Percentiles rank a stretch among this genome's conserved stretches.
Conservation (phyloP, 2,888 invertebrate genomes). For the Caenorhabditis parvicauda region DNA sequence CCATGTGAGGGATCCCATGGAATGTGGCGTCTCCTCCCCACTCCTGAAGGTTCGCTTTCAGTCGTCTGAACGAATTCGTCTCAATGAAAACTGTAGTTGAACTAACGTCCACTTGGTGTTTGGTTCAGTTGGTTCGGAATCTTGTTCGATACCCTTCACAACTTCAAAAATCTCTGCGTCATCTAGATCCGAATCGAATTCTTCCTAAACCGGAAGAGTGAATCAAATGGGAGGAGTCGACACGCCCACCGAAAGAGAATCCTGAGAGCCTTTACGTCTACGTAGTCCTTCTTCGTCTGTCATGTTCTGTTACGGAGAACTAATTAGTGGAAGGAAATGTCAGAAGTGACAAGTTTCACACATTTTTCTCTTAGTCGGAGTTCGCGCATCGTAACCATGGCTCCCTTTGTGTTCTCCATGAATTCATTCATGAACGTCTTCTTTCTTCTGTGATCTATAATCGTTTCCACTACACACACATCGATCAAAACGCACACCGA, state of each 20-base stretch:
- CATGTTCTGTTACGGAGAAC: no score
- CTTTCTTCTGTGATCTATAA: no score
- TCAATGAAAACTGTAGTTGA: not conserved
- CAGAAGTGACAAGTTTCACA: no score
- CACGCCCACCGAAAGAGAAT: constrained; percentile 22
- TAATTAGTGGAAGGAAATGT: no score
- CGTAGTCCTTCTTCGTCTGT: constrained; percentile 15
- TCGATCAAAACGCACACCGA: no score
- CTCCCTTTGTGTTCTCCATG: no score
- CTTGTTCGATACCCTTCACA: constrained; percentile 44
- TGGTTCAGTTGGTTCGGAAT: constrained; percentile 21
- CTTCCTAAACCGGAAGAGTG: constrained; percentile 16
- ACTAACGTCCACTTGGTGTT: constrained; percentile 37
- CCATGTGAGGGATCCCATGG: constrained; percentile 48
- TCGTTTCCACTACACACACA: no score
- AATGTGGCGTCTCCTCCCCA: constrained; percentile 47
- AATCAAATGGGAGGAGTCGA: not conserved
- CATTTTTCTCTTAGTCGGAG: no score
- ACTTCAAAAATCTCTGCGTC: constrained; percentile 40
- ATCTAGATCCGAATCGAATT: constrained; percentile 31
- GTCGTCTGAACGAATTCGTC: constrained; percentile 26
- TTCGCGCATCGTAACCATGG: no score
- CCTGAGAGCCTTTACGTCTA: constrained; percentile 12
- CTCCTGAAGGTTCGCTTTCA: constrained; percentile 35
- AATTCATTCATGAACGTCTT: no score